Percentiles rank a stretch among this genome's conserved stretches.
These are phyloP conservation scores for Petroica traversi DNA, from an alignment of 2,113 vertebrate genomes.

Conservation along the genomic window DNA sequence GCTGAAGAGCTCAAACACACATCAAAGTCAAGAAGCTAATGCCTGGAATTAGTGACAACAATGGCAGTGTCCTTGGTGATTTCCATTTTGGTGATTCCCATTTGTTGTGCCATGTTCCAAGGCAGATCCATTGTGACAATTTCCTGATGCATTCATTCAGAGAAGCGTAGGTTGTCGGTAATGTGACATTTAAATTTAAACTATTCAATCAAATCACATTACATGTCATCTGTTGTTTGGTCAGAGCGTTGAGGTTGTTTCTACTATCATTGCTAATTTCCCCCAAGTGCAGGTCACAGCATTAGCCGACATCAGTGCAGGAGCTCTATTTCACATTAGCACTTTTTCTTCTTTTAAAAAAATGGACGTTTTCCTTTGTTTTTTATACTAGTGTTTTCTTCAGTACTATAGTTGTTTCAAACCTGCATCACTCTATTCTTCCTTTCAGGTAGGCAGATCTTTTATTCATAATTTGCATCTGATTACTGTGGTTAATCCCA, in stretches of 20 bases:
- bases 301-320: neutral
- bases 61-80: neutral
- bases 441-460: neutral
- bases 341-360: neutral
- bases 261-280: neutral
- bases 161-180: neutral
- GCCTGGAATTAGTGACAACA: neutral
- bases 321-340: neutral
- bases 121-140: neutral
- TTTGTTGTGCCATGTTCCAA: neutral
- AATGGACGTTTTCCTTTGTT: neutral
- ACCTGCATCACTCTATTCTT: neutral
- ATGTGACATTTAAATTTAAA: neutral
- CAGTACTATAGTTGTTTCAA: neutral
- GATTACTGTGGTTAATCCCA: neutral
- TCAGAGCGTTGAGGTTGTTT: neutral
- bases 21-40: slow-evolving; percentile 41
- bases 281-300: neutral
- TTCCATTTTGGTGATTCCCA: neutral
- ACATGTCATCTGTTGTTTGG: neutral
- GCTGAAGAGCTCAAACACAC: neutral
- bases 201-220: neutral
- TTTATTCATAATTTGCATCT: neutral
- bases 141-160: neutral
- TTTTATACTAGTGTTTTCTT: neutral